Conservation (phyloP, 2,113 vertebrate genomes). For the Pantherophis guttatus region DNA sequence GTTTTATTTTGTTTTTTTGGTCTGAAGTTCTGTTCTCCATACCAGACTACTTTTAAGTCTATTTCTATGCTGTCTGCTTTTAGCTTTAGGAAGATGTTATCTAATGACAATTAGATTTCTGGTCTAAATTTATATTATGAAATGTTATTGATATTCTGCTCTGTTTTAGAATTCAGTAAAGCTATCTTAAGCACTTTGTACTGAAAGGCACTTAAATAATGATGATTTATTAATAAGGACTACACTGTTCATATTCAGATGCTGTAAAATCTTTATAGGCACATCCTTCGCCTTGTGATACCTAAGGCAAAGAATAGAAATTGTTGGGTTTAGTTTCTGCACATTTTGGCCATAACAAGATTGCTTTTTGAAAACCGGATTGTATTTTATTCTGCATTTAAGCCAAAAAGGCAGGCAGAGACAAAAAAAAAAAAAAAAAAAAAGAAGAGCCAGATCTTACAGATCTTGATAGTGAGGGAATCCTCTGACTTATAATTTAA, state of each 20-base stretch:
- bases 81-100: constrained; percentile 29
- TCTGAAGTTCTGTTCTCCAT: background rate
- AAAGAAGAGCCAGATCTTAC: background rate
- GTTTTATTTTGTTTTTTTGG: background rate
- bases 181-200: constrained; percentile 34
- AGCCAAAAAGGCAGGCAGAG: background rate
- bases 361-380: background rate
- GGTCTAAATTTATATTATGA: constrained; percentile 23
- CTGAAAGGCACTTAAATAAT: constrained; percentile 24
- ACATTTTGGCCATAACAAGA: background rate
- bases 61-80: constrained; percentile 20
- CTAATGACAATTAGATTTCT: constrained; percentile 29
- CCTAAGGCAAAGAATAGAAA: background rate
- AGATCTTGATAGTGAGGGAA: background rate
- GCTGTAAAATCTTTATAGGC: constrained; percentile 1
- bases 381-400: background rate
- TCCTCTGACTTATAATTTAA: background rate
- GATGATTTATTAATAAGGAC: background rate
- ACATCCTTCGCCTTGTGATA: background rate
- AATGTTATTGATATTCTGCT: constrained; percentile 40
- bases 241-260: background rate
- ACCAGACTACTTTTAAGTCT: constrained; percentile 27
- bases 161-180: constrained; percentile 15
- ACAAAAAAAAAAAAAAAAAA: background rate
- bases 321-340: background rate